Evolutionary conservation across 2,797 vertebrate species (phyloP).

Genomic region (Labeo calbasu): DNA sequence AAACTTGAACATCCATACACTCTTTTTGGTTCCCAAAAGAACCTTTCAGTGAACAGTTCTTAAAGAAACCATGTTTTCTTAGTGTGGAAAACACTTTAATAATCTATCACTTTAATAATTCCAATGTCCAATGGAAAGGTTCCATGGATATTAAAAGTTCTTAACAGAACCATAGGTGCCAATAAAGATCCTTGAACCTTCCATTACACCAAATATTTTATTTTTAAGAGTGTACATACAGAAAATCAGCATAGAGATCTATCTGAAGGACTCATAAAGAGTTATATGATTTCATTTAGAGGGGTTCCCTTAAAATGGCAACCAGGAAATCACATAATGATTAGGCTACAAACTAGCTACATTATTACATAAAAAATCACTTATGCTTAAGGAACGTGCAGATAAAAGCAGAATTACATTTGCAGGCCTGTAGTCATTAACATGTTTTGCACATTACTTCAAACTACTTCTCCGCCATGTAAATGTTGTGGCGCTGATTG

Average conservation of each 20-base stretch:
- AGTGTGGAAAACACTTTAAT: no score
- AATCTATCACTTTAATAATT: no score
- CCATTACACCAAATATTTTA: neutral
- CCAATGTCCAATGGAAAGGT: neutral
- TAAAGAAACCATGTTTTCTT: neutral
- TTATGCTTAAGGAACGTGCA: neutral
- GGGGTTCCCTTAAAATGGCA: neutral
- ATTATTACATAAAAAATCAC: neutral
- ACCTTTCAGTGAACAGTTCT: neutral
- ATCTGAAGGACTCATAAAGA: neutral
- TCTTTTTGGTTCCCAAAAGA: neutral
- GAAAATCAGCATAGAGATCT: neutral
- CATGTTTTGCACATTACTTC: constrained; percentile 20
- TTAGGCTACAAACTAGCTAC: neutral
- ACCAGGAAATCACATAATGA: neutral
- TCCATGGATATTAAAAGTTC: neutral
- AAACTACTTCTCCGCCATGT: neutral
- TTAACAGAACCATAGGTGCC: neutral
- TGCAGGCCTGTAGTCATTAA: constrained; percentile 12
- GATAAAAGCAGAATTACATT: constrained; percentile 25
- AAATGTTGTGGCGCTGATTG: neutral
- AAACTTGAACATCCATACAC: no score
- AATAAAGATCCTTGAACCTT: neutral
- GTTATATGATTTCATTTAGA: neutral
- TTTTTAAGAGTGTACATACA: neutral